Conservation (phyloP, 1,140 invertebrate species). For the Philopotamus ludificatus region DNA sequence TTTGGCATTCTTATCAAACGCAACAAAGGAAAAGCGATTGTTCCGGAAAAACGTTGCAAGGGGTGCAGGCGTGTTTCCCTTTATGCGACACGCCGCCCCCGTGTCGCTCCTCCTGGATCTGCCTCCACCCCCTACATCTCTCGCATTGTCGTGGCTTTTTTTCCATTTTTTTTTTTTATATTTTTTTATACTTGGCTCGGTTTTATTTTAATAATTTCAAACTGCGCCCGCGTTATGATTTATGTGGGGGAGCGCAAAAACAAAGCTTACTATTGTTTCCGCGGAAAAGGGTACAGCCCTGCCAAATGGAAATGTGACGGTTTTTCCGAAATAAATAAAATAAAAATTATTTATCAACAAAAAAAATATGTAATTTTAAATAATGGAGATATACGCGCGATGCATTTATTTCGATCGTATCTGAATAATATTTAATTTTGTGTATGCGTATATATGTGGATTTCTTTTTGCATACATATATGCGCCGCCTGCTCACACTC, state of each 20-base stretch:
- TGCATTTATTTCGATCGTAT: too few species aligned
- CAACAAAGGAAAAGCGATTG: slow-evolving; percentile 17
- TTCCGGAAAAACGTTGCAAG: slow-evolving; percentile 27
- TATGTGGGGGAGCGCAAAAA: slow-evolving; percentile 34
- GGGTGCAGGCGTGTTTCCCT: slow-evolving; percentile 21
- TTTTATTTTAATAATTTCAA: slow-evolving; percentile 43
- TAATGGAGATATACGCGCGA: too few species aligned
- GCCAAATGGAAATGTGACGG: too few species aligned
- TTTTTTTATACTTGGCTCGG: slow-evolving; percentile 24
- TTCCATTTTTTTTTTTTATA: slow-evolving; percentile 32
- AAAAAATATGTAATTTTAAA: too few species aligned
- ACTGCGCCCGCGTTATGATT: slow-evolving; percentile 41
- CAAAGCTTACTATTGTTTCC: slow-evolving; percentile 36
- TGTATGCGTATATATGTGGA: too few species aligned
- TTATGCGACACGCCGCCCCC: slow-evolving; percentile 26
- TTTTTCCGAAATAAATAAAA: too few species aligned
- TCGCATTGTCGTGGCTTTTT: slow-evolving; percentile 35
- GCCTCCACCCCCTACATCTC: slow-evolving; percentile 20
- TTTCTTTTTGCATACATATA: not conserved
- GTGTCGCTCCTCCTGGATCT: slow-evolving; percentile 33
- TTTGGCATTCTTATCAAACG: not conserved
- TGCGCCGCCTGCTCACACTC: slow-evolving; percentile 1
- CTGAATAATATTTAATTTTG: too few species aligned
- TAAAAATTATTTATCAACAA: too few species aligned
- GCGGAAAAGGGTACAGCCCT: too few species aligned